Base-by-base conservation (phyloP, 2,888 invertebrate species). In the Diogma glabrata region DNA sequence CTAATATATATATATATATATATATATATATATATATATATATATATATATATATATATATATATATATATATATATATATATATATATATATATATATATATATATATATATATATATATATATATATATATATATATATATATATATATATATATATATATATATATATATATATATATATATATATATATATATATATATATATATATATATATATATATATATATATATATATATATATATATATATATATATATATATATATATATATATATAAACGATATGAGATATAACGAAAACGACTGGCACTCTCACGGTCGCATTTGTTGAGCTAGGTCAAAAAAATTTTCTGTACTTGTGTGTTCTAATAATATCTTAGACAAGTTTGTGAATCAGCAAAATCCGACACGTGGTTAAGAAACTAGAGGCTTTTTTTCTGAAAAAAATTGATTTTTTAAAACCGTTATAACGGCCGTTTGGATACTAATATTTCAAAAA, bases 1-100 rank as follows among this genome's bases (percentile, higher is more conserved):
- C n/a, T n/a, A n/a, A n/a, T n/a, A n/a, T n/a, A 36, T 36, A 36
- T 36, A 36, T 36, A 36, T 36, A 36, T 36, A 14, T 36, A 36
- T 36, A 36, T 36, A 36, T 36, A 36, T 36, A 36, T 36, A 36
- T 36, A 36, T 36, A 36, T 36, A 36, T 36, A 36, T 36, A 36
- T 36, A 36, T 36, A 36, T 36, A 36, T 36, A 36, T 36, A 36
- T 36, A 36, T 36, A 36, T 36, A 36, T 36, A 36, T 36, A 36
- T 36, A 36, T 36, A 36, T 36, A 36, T 36, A 36, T 36, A 36
- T 36, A 36, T 36, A 36, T 36, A 14, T 36, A 36, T 36, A 36
- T 9, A 36, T 36, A 36, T 14, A 36, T 36, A 36, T 36, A 14
- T 14, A 36, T 36, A 36, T 36, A 36, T 14, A 36, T 36, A 36